Conservation (phyloP, 2,113 vertebrate species). For the Grantiella picta region DNA sequence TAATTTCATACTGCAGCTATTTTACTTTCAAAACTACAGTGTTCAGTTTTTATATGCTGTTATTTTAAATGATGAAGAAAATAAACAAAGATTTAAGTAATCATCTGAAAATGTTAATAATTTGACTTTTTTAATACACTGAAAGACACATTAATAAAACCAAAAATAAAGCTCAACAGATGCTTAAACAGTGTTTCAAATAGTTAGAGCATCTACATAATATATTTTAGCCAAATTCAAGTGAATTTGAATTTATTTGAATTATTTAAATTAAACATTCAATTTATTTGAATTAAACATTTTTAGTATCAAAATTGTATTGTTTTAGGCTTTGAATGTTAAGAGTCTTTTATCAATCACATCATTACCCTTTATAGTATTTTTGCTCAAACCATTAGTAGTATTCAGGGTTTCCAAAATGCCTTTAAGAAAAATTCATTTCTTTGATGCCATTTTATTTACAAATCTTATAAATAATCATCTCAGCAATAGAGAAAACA, state of each 20-base stretch:
- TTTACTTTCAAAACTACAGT: not conserved
- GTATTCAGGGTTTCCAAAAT: not conserved
- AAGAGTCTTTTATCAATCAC: not conserved
- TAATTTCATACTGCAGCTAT: not conserved
- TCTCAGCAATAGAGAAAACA: not conserved
- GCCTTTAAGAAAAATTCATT: not conserved
- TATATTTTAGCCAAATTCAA: not conserved
- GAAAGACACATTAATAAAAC: not conserved
- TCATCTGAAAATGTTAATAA: not conserved
- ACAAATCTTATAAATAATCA: not conserved
- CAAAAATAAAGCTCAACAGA: not conserved
- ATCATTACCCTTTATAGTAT: not conserved
- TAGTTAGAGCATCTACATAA: not conserved
- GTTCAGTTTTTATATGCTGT: not conserved
- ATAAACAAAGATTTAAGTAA: not conserved
- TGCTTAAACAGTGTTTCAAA: not conserved
- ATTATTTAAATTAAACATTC: not conserved
- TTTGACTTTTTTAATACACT: not conserved
- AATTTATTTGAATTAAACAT: not conserved
- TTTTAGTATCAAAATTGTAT: not conserved
- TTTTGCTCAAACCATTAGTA: not conserved
- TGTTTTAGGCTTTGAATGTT: not conserved
- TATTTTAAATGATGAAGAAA: not conserved
- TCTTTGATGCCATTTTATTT: not conserved
- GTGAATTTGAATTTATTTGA: not conserved